phyloP scores from a whole-genome alignment of 2,888 invertebrate genomes.

The Troglohyphantes excavatus region DNA sequence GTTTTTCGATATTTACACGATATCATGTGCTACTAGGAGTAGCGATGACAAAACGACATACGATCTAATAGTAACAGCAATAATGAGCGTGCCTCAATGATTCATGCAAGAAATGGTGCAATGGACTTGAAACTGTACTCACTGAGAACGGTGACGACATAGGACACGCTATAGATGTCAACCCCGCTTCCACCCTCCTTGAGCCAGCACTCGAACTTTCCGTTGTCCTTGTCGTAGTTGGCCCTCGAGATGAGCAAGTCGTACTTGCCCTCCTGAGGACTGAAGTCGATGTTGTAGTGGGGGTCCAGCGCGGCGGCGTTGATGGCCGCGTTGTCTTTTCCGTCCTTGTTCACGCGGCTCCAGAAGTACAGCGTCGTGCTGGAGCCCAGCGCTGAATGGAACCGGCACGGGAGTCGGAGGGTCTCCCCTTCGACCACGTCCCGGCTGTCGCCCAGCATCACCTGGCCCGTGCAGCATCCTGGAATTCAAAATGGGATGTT shows the following conservation, averaged over 20 bases:
- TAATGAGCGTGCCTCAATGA: too few relatives aligned
- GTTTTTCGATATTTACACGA: too few relatives aligned
- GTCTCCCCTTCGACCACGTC: constrained; percentile 80
- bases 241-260: constrained; percentile 94
- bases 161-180: constrained; percentile 81
- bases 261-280: constrained; percentile 91
- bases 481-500: too few relatives aligned
- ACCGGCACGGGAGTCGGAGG: constrained; percentile 78
- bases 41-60: too few relatives aligned
- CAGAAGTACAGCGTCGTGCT: constrained; percentile 79
- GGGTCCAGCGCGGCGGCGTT: constrained; percentile 90
- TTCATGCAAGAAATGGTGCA: too few relatives aligned
- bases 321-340: constrained; percentile 95
- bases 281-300: constrained; percentile 92
- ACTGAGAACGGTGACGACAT: constrained; percentile 87
- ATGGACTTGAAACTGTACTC: constrained; percentile 67
- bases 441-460: constrained; percentile 73
- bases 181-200: constrained; percentile 88
- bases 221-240: constrained; percentile 94
- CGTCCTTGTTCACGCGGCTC: constrained; percentile 83
- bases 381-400: constrained; percentile 76
- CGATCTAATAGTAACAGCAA: too few relatives aligned
- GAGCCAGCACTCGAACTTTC: constrained; percentile 90
- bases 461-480: constrained; percentile 68
- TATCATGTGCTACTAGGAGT: too few relatives aligned